Percentiles rank a stretch among this genome's conserved stretches.
Conservation (phyloP, 2,888 invertebrate genomes). For the Luperina testacea region DNA sequence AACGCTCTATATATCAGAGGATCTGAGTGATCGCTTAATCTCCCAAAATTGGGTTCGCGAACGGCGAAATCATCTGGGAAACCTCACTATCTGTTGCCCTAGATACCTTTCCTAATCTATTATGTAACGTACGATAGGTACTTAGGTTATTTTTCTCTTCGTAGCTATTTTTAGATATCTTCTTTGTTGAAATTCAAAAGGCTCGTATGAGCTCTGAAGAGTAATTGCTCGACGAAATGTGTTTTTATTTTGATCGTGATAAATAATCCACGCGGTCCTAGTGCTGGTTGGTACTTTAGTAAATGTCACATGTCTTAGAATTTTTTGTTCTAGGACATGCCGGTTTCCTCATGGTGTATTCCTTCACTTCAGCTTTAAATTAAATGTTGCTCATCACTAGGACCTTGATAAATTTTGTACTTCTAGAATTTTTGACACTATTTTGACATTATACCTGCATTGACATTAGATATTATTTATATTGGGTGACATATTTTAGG, state of each 20-base stretch:
- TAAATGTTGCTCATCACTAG: too few relatives aligned
- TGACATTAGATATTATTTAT: too few relatives aligned
- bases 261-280: slow-evolving; percentile 3
- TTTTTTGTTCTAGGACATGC: background rate
- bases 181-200: slow-evolving; percentile 41
- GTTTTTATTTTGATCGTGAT: slow-evolving; percentile 40
- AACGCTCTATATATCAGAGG: slow-evolving; percentile 56
- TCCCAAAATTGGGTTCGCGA: slow-evolving; percentile 62
- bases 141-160: slow-evolving; percentile 34
- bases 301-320: background rate
- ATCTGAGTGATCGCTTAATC: slow-evolving; percentile 70
- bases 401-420: too few relatives aligned
- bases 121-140: slow-evolving; percentile 55
- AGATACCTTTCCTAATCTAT: slow-evolving; percentile 60
- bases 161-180: slow-evolving; percentile 55
- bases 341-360: background rate
- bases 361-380: too few relatives aligned
- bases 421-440: too few relatives aligned
- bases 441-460: too few relatives aligned
- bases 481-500: too few relatives aligned
- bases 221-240: slow-evolving; percentile 32
- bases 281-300: too few relatives aligned
- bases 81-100: slow-evolving; percentile 55
- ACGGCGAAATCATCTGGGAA: slow-evolving; percentile 57
- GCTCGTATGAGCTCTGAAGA: slow-evolving; percentile 32